Base-by-base conservation (phyloP, 2,113 vertebrate genomes). In the Perccottus glenii region DNA sequence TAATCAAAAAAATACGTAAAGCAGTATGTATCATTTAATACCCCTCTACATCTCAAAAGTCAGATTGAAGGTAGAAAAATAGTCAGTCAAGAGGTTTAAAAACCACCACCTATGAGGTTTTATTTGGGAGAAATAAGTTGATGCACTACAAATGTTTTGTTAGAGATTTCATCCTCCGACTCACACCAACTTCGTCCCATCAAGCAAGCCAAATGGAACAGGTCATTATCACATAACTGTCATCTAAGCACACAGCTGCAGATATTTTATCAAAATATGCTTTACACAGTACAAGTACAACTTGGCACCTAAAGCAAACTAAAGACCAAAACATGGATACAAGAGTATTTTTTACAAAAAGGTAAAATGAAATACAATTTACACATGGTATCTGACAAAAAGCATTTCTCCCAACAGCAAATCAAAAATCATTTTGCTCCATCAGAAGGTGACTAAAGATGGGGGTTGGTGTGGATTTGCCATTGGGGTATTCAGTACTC, bases 221-320 rank as follows among this genome's bases (percentile, higher is more conserved):
- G 9, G 35, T 40, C 33, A 55, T 47, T 65, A 66, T 45, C 72
- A 73, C 57, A 69, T 70, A 14, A 61, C 52, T 52, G 27, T 46
- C 19, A 19, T 70, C 65, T 75, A 60, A 66, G 82, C 65, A 77
- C 64, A 78, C 75, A 80, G 52, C 65, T 73, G 88, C 73, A 67
- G 80, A 42, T 66, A 59, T 48, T 61, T 11, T 81, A 88, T 81
- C 75, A 82, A 85, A 92, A 93, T 87, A 90, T 81, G 87, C 87
- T 90, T 92, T 81, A 81, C 87, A 93, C 90, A 88, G 82, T 86
- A 91, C 83, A 86, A 55, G 84, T 92, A 92, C 93, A 92, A 93
- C 81, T 73, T 83, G 75, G 78, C 81, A 88, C 56, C 85, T 90
- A 89, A 88, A 87, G 73, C 63, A 67, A 86, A 90, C 81, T 80